Base-by-base conservation (phyloP, 1,140 invertebrate species). In the Mercenaria mercenaria region DNA sequence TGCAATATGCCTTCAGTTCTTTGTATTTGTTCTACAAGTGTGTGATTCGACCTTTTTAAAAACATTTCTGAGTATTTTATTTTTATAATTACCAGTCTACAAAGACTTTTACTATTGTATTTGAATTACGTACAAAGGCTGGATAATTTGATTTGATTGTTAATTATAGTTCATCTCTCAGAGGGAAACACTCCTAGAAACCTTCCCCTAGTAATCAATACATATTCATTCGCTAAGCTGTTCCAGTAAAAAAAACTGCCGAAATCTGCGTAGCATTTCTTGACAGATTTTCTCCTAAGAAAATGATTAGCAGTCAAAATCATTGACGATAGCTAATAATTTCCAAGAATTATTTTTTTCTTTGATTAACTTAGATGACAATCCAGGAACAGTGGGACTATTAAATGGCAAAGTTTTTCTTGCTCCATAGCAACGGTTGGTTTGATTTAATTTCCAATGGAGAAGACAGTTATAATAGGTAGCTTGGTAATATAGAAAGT, bases 141-240 rank as follows among this genome's bases (percentile, higher is more conserved):
- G 15, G 50, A 29, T 52, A 34, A 79, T 23, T 56, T 47, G 56
- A 79, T 56, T 52, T 56, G 47, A 47, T 56, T 26, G n/a, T 79
- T 79, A 79, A 79, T 79, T 79, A 79, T 52, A 79, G 43, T 59
- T 20, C 37, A 52, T 52, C 34, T 79, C 76, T 50, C 76, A 50
- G 18, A 79, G 76, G 76, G 56, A 41, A 72, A 41, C 18, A 1
- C 29, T 72, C 37, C 67, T 72, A 72, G 67, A 72, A 29, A 15
- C 34, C 32, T 15, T 72, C 20, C 34, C 67, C 4, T 37, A 2
- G 67, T 39, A 72, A 72, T 72, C 67, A 72, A 72, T 72, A 72
- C 15, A 2, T 72, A 72, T 72, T 72, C 29, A 37, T 37, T 72
- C 67, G 0, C 67, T 72, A 34, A 39, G 23, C 34, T 18, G 67